Evolutionary conservation across 2,113 vertebrate genomes (phyloP), one percentile per base, ranked within the genome.

Genomic region (Erythrolamprus reginae): DNA sequence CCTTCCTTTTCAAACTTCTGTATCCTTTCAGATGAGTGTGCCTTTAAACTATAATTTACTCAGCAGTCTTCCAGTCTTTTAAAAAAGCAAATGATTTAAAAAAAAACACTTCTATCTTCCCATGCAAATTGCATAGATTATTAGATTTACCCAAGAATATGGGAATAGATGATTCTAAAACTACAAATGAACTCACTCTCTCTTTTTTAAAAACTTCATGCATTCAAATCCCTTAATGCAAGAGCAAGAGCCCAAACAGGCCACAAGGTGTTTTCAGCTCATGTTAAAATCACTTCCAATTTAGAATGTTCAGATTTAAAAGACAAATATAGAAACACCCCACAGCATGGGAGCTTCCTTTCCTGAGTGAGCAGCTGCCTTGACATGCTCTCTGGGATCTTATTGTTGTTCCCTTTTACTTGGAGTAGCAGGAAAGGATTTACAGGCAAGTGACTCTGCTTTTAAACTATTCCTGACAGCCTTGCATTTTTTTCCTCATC

Each of bases 241-340:
- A 82, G 65, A 48, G 42, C 48, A 45, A 53, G 42, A 38, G 51
- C 28, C 42, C 33, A n/a, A 88, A n/a, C 28, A 88, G 61, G 51
- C 23, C 52, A 24, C 45, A 50, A 26, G 84, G 85, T 19, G 19
- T 65, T 87, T 45, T 33, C 9, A 8, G 85, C 42, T 91, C 82
- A 86, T 48, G 86, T 77, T 88, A 87, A 91, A 82, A 91, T 91
- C 90, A 91, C 65, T 88, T 82, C 90, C 65, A 50, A 88, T 91
- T 90, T 82, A 90, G 85, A 82, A 90, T 58, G 42, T 56, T 91
- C 83, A 50, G 42, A 88, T 91, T 91, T 77, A 88, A 50, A 91
- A 91, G 90, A 91, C 86, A 91, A 91, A 91, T 91, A 91, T 91
- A 83, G 65, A 83, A 90, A 90, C 90, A 83, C 82, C 85, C 65